Percentiles rank a stretch among this genome's conserved stretches.
These are phyloP conservation scores for Synanthedon tipuliformis DNA, from an alignment of 2,888 invertebrate species.

Conservation along the genomic window DNA sequence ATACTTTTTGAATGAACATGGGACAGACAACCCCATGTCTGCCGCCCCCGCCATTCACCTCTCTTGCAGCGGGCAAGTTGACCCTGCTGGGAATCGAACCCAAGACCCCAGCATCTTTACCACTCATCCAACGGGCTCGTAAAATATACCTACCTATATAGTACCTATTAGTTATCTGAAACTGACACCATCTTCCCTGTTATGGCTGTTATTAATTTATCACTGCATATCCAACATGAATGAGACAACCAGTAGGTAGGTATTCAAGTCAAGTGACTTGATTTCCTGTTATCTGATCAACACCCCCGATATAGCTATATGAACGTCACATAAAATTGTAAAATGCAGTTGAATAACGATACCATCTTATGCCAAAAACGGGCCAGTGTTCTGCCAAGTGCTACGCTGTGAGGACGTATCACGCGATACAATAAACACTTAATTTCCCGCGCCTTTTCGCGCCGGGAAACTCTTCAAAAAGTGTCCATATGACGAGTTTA, in stretches of 20 bases:
- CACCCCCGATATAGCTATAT: not conserved
- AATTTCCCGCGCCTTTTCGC: constrained; percentile 30
- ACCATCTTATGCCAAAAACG: constrained; percentile 41
- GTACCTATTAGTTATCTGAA: too few species aligned
- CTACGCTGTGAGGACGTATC: constrained; percentile 30
- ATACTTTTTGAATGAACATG: too few species aligned
- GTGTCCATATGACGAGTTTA: constrained; percentile 58
- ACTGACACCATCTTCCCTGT: too few species aligned
- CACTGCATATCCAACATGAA: too few species aligned
- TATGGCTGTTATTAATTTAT: too few species aligned
- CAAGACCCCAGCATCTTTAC: too few species aligned
- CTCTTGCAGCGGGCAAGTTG: too few species aligned
- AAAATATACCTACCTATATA: too few species aligned
- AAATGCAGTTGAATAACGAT: not conserved
- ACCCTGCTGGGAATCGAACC: too few species aligned
- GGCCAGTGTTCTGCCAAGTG: constrained; percentile 48
- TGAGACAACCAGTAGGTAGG: not conserved
- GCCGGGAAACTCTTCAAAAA: constrained; percentile 18
- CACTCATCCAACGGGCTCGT: too few species aligned
- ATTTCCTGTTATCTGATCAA: not conserved
- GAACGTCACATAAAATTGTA: not conserved
- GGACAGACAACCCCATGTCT: too few species aligned
- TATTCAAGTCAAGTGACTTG: not conserved
- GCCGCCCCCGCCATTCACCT: too few species aligned
- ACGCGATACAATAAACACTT: constrained; percentile 10